These are phyloP conservation scores for Popillia japonica DNA, from an alignment of 1,140 invertebrate genomes.

Conservation along the genomic window DNA sequence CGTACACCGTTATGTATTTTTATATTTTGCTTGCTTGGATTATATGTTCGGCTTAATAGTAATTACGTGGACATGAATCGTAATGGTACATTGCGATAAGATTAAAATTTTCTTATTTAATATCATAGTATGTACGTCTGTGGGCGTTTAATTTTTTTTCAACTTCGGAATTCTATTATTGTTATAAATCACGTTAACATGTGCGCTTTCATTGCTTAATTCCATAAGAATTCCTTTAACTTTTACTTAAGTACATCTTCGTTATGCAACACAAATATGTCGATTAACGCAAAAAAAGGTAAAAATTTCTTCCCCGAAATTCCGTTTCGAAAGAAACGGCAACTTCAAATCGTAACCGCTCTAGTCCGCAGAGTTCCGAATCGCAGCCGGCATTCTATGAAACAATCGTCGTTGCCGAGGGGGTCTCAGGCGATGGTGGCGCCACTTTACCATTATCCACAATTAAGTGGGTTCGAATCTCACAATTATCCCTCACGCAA, in stretches of 20 bases:
- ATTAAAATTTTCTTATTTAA: background rate
- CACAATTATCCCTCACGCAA: conserved; percentile 9
- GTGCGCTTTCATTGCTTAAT: too few species aligned
- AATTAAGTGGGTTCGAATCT: background rate
- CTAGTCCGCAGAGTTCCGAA: background rate
- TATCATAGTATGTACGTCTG: too few species aligned
- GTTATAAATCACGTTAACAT: too few species aligned
- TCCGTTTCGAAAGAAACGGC: background rate
- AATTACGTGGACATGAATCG: background rate
- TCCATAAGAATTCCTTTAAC: too few species aligned
- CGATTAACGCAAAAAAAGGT: too few species aligned
- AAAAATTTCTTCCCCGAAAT: background rate
- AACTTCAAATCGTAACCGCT: background rate
- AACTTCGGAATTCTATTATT: too few species aligned
- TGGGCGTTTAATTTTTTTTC: too few species aligned
- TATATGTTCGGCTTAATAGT: background rate
- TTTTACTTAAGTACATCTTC: too few species aligned
- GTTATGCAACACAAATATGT: too few species aligned
- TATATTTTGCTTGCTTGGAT: conserved; percentile 13
- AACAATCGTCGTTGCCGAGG: background rate
- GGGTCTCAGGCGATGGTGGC: background rate
- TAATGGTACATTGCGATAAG: background rate
- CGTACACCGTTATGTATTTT: conserved; percentile 4
- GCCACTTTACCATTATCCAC: background rate
- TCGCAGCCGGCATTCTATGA: conserved; percentile 12